These are phyloP conservation scores for Coptodon bakossiorum DNA, from an alignment of 2,113 vertebrate genomes.

Conservation along the genomic window DNA sequence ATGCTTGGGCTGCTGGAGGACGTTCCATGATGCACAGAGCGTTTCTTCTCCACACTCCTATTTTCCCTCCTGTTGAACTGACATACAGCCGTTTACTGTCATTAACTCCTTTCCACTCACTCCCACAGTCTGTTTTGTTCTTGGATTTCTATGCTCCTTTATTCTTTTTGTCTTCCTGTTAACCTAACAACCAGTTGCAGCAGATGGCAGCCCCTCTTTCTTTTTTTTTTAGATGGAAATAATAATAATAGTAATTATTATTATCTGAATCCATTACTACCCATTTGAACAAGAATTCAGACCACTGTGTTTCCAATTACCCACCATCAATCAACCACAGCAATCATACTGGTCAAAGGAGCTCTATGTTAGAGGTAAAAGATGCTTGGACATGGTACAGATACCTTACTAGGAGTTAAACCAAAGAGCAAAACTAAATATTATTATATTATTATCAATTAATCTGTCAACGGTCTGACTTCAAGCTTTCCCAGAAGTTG, in stretches of 20 bases:
- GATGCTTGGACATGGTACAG: neutral
- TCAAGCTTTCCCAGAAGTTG: neutral
- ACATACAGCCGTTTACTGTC: neutral
- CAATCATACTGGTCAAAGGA: neutral
- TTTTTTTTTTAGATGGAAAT: neutral
- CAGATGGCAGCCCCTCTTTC: neutral
- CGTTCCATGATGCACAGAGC: neutral
- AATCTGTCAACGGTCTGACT: neutral
- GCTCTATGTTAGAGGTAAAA: neutral
- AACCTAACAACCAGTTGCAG: neutral
- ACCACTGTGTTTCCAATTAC: neutral
- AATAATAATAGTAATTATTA: neutral
- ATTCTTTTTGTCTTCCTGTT: neutral
- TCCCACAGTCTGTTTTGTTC: neutral
- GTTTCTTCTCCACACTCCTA: neutral
- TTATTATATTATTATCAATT: neutral
- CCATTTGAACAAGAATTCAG: neutral
- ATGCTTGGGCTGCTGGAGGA: neutral
- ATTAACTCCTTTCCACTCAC: neutral
- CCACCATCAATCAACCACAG: neutral
- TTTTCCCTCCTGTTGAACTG: neutral
- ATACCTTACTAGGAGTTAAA: neutral
- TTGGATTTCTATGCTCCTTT: neutral
- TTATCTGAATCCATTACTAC: neutral
- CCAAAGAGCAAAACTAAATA: neutral